Percentiles rank a stretch among this genome's conserved stretches.
These are phyloP conservation scores for Crotophaga sulcirostris DNA, from an alignment of 2,113 vertebrate species.

Conservation along the genomic window DNA sequence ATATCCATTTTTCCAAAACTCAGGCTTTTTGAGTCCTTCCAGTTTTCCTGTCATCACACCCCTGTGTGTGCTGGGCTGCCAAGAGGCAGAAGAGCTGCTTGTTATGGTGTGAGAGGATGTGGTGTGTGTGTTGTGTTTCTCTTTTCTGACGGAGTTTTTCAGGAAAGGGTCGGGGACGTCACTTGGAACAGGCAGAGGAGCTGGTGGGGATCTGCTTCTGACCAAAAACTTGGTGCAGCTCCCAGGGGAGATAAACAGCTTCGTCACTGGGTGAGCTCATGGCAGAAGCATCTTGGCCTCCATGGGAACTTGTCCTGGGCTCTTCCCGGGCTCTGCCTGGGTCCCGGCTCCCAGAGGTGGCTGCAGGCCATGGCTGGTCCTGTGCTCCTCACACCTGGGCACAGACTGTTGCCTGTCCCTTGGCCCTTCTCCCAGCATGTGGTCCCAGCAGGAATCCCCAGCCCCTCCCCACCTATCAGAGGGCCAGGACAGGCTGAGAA, in stretches of 20 bases:
- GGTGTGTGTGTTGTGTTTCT: neutral
- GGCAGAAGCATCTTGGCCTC: constrained; percentile 25
- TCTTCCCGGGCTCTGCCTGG: neutral
- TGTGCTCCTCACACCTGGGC: neutral
- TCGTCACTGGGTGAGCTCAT: constrained; percentile 44
- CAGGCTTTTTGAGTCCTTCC: neutral
- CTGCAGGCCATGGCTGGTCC: neutral
- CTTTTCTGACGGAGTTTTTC: neutral
- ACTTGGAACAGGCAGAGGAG: neutral
- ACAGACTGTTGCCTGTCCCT: neutral
- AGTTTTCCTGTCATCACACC: neutral
- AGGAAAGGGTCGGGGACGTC: neutral
- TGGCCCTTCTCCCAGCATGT: neutral
- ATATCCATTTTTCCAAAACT: neutral
- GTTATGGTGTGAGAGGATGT: neutral
- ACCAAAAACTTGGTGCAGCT: neutral
- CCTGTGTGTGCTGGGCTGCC: neutral
- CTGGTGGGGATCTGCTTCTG: neutral
- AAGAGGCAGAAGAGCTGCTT: neutral
- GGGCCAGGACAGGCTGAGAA: too few species aligned
- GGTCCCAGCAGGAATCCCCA: neutral
- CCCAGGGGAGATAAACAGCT: constrained; percentile 43
- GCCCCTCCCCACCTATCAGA: neutral
- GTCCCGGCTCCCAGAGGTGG: neutral
- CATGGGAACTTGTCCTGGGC: constrained; percentile 29